Conservation (phyloP, 2,888 invertebrate genomes). For the Sericinus montela region DNA sequence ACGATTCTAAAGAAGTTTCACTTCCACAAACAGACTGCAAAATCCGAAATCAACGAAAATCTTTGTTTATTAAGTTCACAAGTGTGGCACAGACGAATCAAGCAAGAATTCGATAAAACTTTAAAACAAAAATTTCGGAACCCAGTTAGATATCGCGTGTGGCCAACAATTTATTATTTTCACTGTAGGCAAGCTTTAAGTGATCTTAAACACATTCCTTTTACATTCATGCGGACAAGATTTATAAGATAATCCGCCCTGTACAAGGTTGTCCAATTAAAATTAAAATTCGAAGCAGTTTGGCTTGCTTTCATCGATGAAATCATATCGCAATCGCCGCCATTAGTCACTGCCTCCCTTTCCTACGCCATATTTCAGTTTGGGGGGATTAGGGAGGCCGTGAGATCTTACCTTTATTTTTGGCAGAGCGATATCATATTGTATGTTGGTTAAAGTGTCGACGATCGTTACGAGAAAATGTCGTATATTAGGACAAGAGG, state of each 20-base stretch:
- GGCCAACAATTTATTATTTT: too few species aligned
- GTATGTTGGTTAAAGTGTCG: constrained; percentile 18
- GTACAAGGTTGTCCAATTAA: constrained; percentile 11
- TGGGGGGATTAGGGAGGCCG: constrained; percentile 1
- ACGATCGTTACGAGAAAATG: constrained; percentile 16
- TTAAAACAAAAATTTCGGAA: too few species aligned
- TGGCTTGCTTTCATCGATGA: constrained; percentile 1
- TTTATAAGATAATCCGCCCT: constrained; percentile 8
- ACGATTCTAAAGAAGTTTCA: too few species aligned
- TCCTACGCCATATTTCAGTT: constrained; percentile 9
- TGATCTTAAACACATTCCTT: constrained; percentile 11
- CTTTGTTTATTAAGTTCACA: too few species aligned
- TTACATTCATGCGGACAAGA: constrained; percentile 7
- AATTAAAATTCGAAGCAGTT: constrained; percentile 6
- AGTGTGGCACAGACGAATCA: too few species aligned
- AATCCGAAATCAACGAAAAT: too few species aligned
- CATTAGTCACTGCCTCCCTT: constrained; percentile 47
- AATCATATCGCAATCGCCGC: constrained; percentile 32
- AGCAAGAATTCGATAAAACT: too few species aligned
- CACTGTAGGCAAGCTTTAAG: too few species aligned
- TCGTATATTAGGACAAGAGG: constrained; percentile 1
- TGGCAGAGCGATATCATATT: constrained; percentile 13
- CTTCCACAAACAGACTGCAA: too few species aligned
- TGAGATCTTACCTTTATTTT: constrained; percentile 18
- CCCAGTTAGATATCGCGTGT: too few species aligned